Evolutionary conservation across 2,113 vertebrate species (phyloP), one percentile per base, ranked within the genome.

Genomic region (Himantopus leucocephalus): DNA sequence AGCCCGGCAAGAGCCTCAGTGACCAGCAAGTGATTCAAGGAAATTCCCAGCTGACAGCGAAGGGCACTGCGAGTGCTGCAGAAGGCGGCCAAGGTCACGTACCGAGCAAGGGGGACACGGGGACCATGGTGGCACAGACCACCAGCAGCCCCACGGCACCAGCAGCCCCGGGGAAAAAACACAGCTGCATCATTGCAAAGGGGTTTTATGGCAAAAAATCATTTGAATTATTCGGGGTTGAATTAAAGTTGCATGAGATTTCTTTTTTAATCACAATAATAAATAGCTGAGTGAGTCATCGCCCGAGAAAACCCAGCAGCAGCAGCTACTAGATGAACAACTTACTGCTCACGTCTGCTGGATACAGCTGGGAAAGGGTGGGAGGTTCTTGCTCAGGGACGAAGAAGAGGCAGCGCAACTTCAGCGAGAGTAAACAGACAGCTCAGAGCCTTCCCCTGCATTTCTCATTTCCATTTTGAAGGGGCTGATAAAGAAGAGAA

Each of bases 261-360:
- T 79, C 53, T 62, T 85, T 76, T 88, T 93, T 66, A 77, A 68
- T 39, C 12, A 5, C 75, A 4, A 35, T 2, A 74, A 88, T 41
- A 83, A 96, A 94, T n/a, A 91, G 87, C 91, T 0, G 29, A 7
- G 76, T 75, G 96, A 96, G 91, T 91, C 96, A 87, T 0, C 9
- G 76, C 68, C 76, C 1, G 8, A 87, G 95, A 55, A 86, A 92
- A 84, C 20, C 80, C 94, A 21, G 41, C 59, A 15, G 41, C 59
- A 15, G 89, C 76, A 37, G 86, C 86, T 16, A 8, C 32, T 0
- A 32, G 62, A 37, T 12, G 27, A 93, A 32, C 37, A 66, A 41
- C 60, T 14, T 7, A 3, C 60, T 6, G 94, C 91, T 86, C 47
- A 10, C 5, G 1, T 13, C 8, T 8, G 52, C 82, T 18, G 47